Evolutionary conservation across 1,140 invertebrate species (phyloP).

Genomic region (Ostrea denselamellosa): DNA sequence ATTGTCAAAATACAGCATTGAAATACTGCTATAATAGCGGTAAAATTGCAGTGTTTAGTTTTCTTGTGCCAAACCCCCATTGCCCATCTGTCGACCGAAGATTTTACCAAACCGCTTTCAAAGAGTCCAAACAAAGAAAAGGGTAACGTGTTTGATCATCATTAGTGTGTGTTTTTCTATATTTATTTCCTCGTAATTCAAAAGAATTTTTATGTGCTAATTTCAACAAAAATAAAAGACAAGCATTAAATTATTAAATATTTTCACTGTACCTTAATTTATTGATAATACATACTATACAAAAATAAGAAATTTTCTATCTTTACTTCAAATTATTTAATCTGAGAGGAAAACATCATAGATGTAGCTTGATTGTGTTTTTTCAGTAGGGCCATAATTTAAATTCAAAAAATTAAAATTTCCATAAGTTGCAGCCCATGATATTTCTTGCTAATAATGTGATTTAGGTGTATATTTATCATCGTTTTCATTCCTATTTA

Average conservation of each 20-base stretch:
- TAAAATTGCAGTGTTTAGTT: conserved; percentile 7
- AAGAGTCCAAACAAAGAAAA: neutral
- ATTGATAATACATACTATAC: too few relatives aligned
- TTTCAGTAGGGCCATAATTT: too few relatives aligned
- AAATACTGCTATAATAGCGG: conserved; percentile 19
- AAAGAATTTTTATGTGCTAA: neutral
- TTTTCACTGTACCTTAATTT: too few relatives aligned
- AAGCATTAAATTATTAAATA: too few relatives aligned
- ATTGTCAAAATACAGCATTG: conserved; percentile 15
- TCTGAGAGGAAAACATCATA: too few relatives aligned
- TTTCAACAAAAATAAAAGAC: too few relatives aligned
- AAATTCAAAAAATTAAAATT: too few relatives aligned
- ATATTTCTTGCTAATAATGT: too few relatives aligned
- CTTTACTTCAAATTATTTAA: too few relatives aligned
- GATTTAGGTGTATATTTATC: neutral
- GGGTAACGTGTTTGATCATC: neutral
- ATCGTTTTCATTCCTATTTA: neutral
- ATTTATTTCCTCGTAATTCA: neutral
- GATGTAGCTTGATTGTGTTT: too few relatives aligned
- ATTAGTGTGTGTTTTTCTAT: neutral
- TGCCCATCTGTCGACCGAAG: conserved; percentile 15
- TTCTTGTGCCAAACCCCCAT: neutral
- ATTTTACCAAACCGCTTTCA: neutral
- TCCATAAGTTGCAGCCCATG: too few relatives aligned
- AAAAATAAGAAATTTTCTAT: too few relatives aligned